Percentiles rank a stretch among this genome's conserved stretches.
Evolutionary conservation across 2,888 invertebrate genomes (phyloP).

Genomic region (Panopea generosa): DNA sequence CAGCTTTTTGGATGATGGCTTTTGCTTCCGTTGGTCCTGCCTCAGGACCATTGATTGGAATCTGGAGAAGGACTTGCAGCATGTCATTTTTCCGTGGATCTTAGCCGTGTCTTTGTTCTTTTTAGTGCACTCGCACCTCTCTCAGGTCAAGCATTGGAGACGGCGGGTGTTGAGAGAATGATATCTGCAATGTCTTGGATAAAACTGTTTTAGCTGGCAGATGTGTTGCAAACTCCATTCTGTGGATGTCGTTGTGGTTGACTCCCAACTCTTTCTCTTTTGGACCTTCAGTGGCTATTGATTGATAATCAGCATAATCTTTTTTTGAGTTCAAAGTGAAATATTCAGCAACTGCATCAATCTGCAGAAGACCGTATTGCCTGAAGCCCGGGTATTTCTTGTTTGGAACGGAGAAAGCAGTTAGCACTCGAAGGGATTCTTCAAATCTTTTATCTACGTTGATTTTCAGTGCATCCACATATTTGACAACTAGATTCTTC

Average conservation of each 20-base stretch:
- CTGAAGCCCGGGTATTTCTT: conserved; percentile 11
- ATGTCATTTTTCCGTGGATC: conserved; percentile 33
- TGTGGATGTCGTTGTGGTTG: not conserved
- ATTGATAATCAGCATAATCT: not conserved
- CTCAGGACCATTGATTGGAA: conserved; percentile 45
- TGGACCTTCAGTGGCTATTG: not conserved
- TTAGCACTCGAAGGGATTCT: conserved; percentile 13
- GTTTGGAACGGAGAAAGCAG: not conserved
- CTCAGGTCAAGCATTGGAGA: conserved; percentile 65
- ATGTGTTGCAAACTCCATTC: conserved; percentile 1
- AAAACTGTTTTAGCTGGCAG: conserved; percentile 1
- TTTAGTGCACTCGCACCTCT: conserved; percentile 60
- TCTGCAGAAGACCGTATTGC: conserved; percentile 1
- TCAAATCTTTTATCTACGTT: conserved; percentile 21
- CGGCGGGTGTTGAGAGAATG: conserved; percentile 42
- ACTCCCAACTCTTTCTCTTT: not conserved
- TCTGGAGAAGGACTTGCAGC: conserved; percentile 35
- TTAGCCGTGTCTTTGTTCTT: conserved; percentile 32
- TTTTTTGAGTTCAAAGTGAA: not conserved
- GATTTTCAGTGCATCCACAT: not conserved
- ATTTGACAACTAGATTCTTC: conserved; percentile 1
- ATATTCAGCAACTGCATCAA: not conserved
- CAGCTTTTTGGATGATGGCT: conserved; percentile 14
- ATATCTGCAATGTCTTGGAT: conserved; percentile 37
- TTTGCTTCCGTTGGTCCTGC: not conserved